Evolutionary conservation across 2,113 vertebrate genomes (phyloP).

Genomic region (Phoenicopterus ruber): DNA sequence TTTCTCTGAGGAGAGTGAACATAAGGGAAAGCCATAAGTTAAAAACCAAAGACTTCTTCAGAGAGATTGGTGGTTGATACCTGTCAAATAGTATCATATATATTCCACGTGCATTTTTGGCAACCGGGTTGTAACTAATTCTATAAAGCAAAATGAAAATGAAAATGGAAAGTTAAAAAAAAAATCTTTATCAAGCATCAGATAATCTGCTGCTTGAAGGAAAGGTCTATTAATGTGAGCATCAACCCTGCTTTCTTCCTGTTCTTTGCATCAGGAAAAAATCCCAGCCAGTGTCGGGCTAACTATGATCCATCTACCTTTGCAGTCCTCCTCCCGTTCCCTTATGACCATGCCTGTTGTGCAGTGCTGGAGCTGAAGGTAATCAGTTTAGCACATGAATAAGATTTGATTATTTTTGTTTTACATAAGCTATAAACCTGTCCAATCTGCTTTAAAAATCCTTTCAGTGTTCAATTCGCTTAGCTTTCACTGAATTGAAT

Average conservation of each 20-base stretch:
- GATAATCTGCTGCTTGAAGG: not conserved
- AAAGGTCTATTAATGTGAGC: not conserved
- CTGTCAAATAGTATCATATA: not conserved
- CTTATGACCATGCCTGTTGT: not conserved
- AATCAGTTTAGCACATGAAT: conserved; percentile 43
- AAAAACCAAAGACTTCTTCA: not conserved
- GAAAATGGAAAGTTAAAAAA: not conserved
- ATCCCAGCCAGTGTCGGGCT: not conserved
- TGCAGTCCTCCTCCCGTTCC: not conserved
- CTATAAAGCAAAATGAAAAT: not conserved
- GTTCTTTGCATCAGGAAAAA: not conserved
- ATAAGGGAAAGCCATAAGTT: not conserved
- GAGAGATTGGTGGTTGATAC: not conserved
- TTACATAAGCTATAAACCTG: conserved; percentile 36
- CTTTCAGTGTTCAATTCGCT: conserved; percentile 3
- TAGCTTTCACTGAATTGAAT: conserved; percentile 8
- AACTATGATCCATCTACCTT: not conserved
- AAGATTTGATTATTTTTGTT: conserved; percentile 48
- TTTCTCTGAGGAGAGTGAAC: not conserved
- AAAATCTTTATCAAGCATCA: not conserved
- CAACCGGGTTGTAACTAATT: not conserved
- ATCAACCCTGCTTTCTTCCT: not conserved
- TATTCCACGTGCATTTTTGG: not conserved
- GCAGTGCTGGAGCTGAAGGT: not conserved
- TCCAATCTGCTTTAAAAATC: conserved; percentile 37